Base-by-base conservation (phyloP, 2,888 invertebrate genomes). In the Macaria liturata region DNA sequence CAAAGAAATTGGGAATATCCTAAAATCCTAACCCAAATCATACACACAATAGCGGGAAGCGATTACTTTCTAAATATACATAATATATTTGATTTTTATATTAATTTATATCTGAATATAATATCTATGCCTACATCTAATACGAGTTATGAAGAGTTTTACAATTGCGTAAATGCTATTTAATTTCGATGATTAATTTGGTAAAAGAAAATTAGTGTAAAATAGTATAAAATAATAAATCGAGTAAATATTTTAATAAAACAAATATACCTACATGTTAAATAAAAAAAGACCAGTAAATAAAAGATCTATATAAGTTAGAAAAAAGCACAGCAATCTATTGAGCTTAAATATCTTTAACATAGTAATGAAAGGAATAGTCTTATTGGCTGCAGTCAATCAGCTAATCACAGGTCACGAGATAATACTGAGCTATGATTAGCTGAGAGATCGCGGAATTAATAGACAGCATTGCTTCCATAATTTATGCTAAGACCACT, bases 31-130 rank as follows among this genome's bases (percentile, higher is more conserved):
- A 20, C 20, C 34, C 34, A 66, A 64, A 51, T 52, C 20, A 59
- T 69, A 75, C 71, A 79, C 70, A 74, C 70, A 69, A 49, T 70
- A 75, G 72, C 73, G 40, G 62, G 42, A 74, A 78, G 75, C 77
- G 46, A 65, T 62, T 62, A 53, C 45, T 66, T 61, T 61, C 51
- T 51, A 45, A 60, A 57, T 60, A 62, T 64, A 70, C 48, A 56
- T 63, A 62, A 60, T 61, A 65, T 68, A 74, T 65, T 59, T 57
- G 40, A 56, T 43, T 57, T 58, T 70, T 65, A 68, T 75, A 69
- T 67, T 65, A 68, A 65, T 63, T 30, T 4, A 48, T 43, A 67
- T 69, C 65, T 68, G 71, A 62, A 66, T 65, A 69, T 76, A 64
- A 61, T 62, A 62, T 62, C 59, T 66, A 61, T 55, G n/a, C 47